phyloP scores from a whole-genome alignment of 2,113 vertebrate genomes.

The Hydrolagus affinis region DNA sequence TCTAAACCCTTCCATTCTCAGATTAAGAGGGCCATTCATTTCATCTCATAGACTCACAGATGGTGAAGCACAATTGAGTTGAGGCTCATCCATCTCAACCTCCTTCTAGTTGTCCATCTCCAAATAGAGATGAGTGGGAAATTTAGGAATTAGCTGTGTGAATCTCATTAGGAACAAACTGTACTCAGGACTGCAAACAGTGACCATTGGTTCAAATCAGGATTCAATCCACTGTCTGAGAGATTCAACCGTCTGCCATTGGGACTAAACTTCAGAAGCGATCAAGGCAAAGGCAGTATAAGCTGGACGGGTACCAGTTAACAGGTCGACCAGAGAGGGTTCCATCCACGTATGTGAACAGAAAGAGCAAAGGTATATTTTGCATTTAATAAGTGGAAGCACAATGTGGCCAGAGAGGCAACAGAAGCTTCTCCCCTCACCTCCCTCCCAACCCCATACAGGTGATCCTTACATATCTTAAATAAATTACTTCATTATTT shows the following conservation, averaged over 20 bases:
- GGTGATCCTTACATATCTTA: not conserved
- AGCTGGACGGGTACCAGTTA: not conserved
- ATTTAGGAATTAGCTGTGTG: not conserved
- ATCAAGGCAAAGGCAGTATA: not conserved
- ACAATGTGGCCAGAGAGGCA: not conserved
- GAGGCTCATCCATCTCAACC: too few relatives aligned
- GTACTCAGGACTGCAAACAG: too few relatives aligned
- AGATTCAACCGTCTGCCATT: not conserved
- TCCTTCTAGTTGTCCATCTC: not conserved
- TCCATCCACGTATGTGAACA: not conserved
- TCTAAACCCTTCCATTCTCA: too few relatives aligned
- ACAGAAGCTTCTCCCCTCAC: conserved; percentile 10
- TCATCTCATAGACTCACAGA: too few relatives aligned
- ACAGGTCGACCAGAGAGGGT: not conserved
- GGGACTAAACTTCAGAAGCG: not conserved
- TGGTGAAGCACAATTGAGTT: too few relatives aligned
- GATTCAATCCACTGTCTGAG: not conserved
- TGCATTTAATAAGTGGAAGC: not conserved
- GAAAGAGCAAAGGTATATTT: not conserved
- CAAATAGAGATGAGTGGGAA: not conserved
- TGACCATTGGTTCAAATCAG: too few relatives aligned
- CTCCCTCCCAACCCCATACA: not conserved
- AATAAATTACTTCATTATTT: conserved; percentile 18
- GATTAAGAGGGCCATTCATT: too few relatives aligned
- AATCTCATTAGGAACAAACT: not conserved